These are phyloP conservation scores for Hemiprocne comata DNA, from an alignment of 2,113 vertebrate species.

Conservation along the genomic window DNA sequence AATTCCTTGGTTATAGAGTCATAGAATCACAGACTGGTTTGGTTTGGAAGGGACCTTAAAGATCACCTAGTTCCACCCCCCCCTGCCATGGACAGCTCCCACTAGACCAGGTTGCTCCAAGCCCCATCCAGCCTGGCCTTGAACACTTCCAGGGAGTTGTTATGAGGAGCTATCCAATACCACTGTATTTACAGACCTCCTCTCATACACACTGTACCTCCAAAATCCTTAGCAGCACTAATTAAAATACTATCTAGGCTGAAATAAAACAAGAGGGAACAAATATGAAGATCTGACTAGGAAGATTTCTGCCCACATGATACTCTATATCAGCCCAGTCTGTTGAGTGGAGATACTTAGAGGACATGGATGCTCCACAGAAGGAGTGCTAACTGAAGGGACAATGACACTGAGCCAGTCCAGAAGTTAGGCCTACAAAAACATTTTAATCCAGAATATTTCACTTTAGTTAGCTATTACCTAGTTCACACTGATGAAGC, in stretches of 20 bases:
- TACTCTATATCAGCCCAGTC: rapidly evolving
- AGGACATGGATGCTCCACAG: background rate
- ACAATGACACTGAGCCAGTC: background rate
- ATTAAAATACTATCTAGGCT: background rate
- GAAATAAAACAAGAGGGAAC: background rate
- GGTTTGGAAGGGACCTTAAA: no score
- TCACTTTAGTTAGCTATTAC: background rate
- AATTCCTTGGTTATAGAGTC: background rate
- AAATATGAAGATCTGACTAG: background rate
- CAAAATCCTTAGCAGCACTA: background rate
- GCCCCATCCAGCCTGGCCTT: no score
- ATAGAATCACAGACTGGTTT: no score
- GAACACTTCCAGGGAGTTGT: no score
- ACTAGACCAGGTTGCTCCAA: no score
- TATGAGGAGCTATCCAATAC: background rate
- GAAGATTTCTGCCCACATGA: background rate
- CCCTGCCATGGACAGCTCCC: no score
- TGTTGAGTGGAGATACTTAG: background rate
- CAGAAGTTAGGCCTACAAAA: background rate
- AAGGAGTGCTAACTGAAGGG: background rate
- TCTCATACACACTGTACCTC: background rate
- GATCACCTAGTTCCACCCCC: no score
- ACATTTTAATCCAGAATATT: background rate
- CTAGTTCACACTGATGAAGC: background rate
- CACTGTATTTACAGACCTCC: background rate